A percentile compares a stretch with the other conserved stretches of the same genome.
phyloP scores from a whole-genome alignment of 2,113 vertebrate genomes.

The Lepisosteus osseus region DNA sequence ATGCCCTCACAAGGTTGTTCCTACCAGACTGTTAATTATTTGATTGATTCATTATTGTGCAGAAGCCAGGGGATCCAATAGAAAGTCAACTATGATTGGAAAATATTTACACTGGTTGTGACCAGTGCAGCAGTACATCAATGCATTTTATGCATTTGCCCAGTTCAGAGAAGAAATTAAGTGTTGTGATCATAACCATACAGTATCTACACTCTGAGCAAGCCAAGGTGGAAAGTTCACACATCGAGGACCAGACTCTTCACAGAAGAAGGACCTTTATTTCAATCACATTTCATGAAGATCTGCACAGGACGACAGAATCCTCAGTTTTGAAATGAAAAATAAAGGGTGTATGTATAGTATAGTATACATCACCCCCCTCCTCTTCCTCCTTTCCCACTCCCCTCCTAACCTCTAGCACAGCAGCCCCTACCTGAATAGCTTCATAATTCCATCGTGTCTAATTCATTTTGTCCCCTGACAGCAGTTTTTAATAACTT shows the following conservation, averaged over 20 bases:
- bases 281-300: background rate
- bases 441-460: slow-evolving; percentile 37
- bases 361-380: background rate
- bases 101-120: too few relatives aligned
- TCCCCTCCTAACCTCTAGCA: slow-evolving; percentile 14
- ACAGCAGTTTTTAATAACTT: slow-evolving; percentile 43
- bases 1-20: too few relatives aligned
- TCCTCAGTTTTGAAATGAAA: background rate
- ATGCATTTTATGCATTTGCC: too few relatives aligned
- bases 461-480: slow-evolving; percentile 31
- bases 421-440: slow-evolving; percentile 31
- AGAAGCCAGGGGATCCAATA: too few relatives aligned
- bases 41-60: too few relatives aligned
- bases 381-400: background rate
- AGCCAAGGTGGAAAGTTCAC: background rate
- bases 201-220: background rate
- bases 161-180: background rate
- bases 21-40: too few relatives aligned
- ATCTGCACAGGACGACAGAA: background rate
- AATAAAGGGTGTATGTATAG: too few relatives aligned
- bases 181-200: background rate
- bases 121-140: too few relatives aligned
- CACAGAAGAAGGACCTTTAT: background rate
- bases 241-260: background rate
- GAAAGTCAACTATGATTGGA: too few relatives aligned